These are phyloP conservation scores for Heliangelus exortis DNA, from an alignment of 2,797 vertebrate species.

Conservation along the genomic window DNA sequence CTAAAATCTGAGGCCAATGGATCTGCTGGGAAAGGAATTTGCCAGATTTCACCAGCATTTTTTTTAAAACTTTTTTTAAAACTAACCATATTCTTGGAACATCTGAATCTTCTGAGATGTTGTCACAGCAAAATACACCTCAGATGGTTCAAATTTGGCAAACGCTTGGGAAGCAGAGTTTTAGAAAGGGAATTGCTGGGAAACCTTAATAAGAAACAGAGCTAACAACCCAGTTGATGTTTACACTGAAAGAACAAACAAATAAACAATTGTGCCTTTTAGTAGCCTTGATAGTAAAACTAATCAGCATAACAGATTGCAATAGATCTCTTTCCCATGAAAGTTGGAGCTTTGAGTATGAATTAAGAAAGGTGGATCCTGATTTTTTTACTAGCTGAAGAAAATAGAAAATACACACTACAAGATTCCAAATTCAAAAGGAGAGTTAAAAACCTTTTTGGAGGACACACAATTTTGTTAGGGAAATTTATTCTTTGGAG, in stretches of 20 bases:
- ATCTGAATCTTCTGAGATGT: conserved; percentile 46
- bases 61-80: background rate
- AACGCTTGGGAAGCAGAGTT: conserved; percentile 40
- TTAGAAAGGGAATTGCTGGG: conserved; percentile 31
- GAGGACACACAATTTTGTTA: background rate
- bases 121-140: conserved; percentile 58
- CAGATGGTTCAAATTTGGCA: conserved; percentile 68
- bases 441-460: background rate
- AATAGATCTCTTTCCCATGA: conserved; percentile 28
- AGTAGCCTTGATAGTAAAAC: conserved; percentile 53
- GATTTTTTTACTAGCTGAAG: background rate
- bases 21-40: background rate
- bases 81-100: conserved; percentile 39
- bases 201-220: conserved; percentile 65
- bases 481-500: background rate
- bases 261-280: conserved; percentile 67
- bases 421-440: background rate
- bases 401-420: background rate
- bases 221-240: conserved; percentile 45
- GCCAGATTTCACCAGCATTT: conserved; percentile 16
- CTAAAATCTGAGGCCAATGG: background rate
- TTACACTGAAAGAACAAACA: conserved; percentile 59
- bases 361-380: conserved; percentile 20
- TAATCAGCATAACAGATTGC: conserved; percentile 61
- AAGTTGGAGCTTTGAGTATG: background rate